Conservation (phyloP, 2,113 vertebrate species). For the Semnornis frantzii region DNA sequence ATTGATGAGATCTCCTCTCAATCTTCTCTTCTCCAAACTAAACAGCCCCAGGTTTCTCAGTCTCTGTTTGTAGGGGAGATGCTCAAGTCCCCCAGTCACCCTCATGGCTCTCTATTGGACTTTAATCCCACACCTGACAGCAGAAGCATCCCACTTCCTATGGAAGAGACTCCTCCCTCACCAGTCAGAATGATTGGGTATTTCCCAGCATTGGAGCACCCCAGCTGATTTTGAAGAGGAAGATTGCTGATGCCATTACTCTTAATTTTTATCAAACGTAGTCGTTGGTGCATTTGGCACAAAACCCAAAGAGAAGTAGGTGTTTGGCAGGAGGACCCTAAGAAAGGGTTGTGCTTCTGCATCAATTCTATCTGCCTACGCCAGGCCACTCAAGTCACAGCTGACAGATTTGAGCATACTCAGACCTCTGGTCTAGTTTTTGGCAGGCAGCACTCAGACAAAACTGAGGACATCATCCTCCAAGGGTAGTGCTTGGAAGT, state of each 20-base stretch:
- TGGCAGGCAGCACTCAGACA: not conserved
- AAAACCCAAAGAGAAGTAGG: not conserved
- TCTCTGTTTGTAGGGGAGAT: too few species aligned
- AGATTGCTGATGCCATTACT: not conserved
- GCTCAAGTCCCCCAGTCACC: too few species aligned
- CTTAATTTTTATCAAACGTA: not conserved
- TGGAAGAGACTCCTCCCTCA: not conserved
- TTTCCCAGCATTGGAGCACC: not conserved
- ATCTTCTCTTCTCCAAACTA: too few species aligned
- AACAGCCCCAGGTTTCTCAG: too few species aligned
- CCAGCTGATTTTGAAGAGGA: not conserved
- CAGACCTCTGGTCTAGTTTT: not conserved
- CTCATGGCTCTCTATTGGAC: too few species aligned
- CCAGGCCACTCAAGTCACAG: rapidly evolving
- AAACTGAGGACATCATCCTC: not conserved
- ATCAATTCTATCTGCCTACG: not conserved
- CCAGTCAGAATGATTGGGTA: not conserved
- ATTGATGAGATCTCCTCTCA: too few species aligned
- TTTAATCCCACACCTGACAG: not conserved
- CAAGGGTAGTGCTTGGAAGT: not conserved
- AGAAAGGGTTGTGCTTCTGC: too few species aligned
- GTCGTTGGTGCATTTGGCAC: not conserved
- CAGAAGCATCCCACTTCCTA: not conserved
- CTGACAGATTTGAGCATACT: not conserved
- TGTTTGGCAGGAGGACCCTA: not conserved